A percentile compares a stretch with the other conserved stretches of the same genome.
Evolutionary conservation across 2,797 vertebrate genomes (phyloP).

Genomic region (Columba guinea): DNA sequence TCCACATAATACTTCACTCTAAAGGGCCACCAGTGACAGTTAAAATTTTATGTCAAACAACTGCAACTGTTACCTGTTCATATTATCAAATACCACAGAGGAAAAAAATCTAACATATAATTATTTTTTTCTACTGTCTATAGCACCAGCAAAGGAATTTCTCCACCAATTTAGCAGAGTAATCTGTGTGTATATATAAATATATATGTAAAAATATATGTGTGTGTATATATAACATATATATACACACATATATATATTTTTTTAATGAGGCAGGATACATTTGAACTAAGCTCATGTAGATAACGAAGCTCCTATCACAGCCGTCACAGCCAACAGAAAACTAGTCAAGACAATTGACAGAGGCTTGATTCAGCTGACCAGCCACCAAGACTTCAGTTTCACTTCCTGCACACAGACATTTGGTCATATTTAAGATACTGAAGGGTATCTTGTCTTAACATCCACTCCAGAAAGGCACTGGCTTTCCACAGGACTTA

Average conservation of each 20-base stretch:
- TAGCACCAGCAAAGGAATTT: neutral
- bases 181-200: rapidly evolving
- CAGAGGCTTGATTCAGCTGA: neutral
- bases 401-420: neutral
- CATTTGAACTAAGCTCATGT: neutral
- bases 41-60: neutral
- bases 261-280: neutral
- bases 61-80: neutral
- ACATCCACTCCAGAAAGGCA: neutral
- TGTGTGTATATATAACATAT: too few relatives aligned
- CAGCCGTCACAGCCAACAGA: neutral
- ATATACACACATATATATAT: rapidly evolving
- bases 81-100: neutral
- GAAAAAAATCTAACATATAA: neutral
- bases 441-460: neutral
- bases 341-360: neutral
- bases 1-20: neutral
- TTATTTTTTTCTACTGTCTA: neutral
- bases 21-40: neutral
- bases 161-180: neutral
- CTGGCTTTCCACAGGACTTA: neutral
- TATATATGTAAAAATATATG: too few relatives aligned
- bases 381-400: neutral
- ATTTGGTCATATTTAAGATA: neutral
- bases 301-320: neutral